phyloP scores from a whole-genome alignment of 2,888 invertebrate species.

The Blera fallax region DNA sequence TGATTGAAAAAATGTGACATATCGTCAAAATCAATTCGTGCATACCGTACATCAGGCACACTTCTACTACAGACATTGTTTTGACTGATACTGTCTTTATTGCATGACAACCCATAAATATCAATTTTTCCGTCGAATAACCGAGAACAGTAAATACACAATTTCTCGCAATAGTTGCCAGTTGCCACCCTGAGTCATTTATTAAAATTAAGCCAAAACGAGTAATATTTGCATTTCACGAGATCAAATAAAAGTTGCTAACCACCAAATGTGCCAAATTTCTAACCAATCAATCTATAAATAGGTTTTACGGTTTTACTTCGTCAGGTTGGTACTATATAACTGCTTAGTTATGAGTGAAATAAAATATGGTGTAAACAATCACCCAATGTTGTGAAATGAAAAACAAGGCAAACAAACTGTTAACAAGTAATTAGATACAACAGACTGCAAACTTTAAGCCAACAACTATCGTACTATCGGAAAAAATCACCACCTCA shows the following conservation, averaged over 20 bases:
- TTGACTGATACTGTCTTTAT: not conserved
- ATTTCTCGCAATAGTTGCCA: no score
- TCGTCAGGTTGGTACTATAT: not conserved
- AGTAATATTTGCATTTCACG: not conserved
- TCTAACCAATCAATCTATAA: not conserved
- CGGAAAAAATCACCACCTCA: not conserved
- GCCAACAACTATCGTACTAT: not conserved
- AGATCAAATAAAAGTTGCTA: not conserved
- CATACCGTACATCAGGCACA: not conserved
- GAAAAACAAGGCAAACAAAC: not conserved
- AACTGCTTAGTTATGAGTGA: not conserved
- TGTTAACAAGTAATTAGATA: not conserved
- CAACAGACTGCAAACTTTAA: not conserved
- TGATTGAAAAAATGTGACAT: not conserved
- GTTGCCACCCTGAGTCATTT: not conserved
- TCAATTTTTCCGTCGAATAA: not conserved
- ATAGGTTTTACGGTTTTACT: not conserved
- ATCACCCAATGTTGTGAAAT: slow-evolving; percentile 9
- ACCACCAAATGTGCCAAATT: not conserved
- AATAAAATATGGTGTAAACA: not conserved
- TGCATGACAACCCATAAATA: not conserved
- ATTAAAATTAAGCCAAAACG: not conserved
- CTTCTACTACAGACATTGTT: not conserved
- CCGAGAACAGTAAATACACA: no score
- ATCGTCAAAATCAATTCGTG: not conserved